Base-by-base conservation (phyloP, 1,140 invertebrate species). In the Aricia agestis region DNA sequence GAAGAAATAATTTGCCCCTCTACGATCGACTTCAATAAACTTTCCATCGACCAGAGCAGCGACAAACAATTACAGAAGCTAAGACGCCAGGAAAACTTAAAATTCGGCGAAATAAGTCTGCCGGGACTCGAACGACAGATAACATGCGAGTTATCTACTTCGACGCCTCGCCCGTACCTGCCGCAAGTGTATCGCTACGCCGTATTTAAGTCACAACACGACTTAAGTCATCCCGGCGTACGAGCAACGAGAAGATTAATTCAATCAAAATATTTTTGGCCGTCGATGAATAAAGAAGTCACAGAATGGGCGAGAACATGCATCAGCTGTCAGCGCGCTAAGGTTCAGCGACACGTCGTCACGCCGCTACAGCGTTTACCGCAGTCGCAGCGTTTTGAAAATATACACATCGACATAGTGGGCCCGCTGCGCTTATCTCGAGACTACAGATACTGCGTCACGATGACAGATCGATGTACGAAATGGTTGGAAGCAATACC, bases 191-290 rank as follows among this genome's bases (percentile, higher is more conserved):
- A 69, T 67, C 69, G 72, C 32, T 68, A 70, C 36, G 68, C 68
- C 61, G 65, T 68, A 36, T 74, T 68, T 68, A 70, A 70, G 68
- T 52, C 68, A 52, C 68, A 70, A 74, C 69, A 74, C 72, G 68
- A 73, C 36, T 7, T 74, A 42, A 57, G 66, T 17, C 72, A 74
- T 4, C 69, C 72, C 15, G 68, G 72, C 15, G 66, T 74, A 32
- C 68, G 72, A 17, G 52, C 52, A 9, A 66, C 72, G 52, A 69
- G 72, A 66, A 74, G 70, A 59, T 52, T 67, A 52, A 65, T 70
- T 4, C 70, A 19, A 11, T 36, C 17, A 15, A 74, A 71, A 58
- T 74, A 63, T 52, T 70, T 70, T 41, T 73, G 72, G 72, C 68
- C 63, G 2, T 58, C 61, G 32, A 73, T 73, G 65, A 74, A 70